A percentile compares a stretch with the other conserved stretches of the same genome.
phyloP scores from a whole-genome alignment of 2,113 vertebrate genomes.

The Eulemur rufifrons region DNA sequence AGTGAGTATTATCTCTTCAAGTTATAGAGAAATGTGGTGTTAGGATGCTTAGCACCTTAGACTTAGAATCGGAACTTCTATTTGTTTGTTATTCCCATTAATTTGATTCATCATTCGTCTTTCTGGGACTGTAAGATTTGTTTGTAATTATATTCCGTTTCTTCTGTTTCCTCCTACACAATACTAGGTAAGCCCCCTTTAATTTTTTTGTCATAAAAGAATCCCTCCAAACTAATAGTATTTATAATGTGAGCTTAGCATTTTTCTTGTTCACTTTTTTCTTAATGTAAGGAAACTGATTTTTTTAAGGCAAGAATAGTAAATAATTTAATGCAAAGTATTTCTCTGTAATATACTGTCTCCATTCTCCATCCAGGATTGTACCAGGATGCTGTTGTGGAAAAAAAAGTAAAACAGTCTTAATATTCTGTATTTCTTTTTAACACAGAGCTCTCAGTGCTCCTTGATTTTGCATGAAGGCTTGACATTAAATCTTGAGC shows the following conservation, averaged over 20 bases:
- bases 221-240: background rate
- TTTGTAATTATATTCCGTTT: background rate
- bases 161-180: background rate
- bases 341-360: background rate
- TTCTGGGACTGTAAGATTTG: background rate
- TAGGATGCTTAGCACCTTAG: background rate
- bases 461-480: background rate
- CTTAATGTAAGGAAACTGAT: background rate
- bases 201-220: background rate
- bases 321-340: background rate
- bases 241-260: background rate
- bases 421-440: background rate
- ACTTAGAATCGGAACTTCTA: background rate
- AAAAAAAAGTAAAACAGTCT: background rate
- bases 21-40: background rate
- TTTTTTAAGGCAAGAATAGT: background rate
- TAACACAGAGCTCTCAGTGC: background rate
- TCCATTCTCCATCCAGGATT: background rate
- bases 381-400: no score
- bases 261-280: background rate
- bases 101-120: background rate
- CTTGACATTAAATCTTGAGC: constrained; percentile 23
- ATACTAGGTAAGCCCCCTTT: background rate
- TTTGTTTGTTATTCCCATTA: background rate
- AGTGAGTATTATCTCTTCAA: background rate